Evolutionary conservation across 2,888 invertebrate genomes (phyloP).

Genomic region (Agrenia bidenticulata): DNA sequence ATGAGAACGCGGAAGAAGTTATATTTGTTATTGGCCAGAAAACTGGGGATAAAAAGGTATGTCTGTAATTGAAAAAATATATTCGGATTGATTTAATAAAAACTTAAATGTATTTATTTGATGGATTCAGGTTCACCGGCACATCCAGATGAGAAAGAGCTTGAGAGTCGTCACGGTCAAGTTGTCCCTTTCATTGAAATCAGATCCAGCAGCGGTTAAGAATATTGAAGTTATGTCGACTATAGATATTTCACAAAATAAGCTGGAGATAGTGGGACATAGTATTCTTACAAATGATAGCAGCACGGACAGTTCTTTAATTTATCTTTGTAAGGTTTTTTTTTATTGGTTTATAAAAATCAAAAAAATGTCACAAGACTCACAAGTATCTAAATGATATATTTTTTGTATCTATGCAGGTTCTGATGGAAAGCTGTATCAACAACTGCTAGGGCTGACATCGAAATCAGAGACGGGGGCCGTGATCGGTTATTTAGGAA

Average conservation of each 20-base stretch:
- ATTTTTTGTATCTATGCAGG: too few relatives aligned
- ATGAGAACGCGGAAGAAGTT: slow-evolving; percentile 23
- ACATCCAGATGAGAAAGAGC: background rate
- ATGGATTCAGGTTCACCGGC: too few relatives aligned
- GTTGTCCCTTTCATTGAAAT: background rate
- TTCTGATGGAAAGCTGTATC: slow-evolving; percentile 45
- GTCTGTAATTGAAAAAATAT: background rate
- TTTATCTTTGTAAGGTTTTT: background rate
- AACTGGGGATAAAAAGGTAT: slow-evolving; percentile 2
- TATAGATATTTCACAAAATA: background rate
- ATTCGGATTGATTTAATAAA: background rate
- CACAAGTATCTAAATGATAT: background rate
- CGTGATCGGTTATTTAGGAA: slow-evolving; percentile 26
- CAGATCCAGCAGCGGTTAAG: too few relatives aligned
- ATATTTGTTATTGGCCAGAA: slow-evolving; percentile 2
- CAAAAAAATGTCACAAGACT: background rate
- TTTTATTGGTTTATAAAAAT: slow-evolving; percentile 5
- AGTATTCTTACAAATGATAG: background rate
- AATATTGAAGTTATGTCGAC: background rate
- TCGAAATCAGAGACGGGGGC: background rate
- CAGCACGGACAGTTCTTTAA: background rate
- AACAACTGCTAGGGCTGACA: slow-evolving; percentile 7
- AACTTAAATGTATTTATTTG: background rate
- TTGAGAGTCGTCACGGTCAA: background rate
- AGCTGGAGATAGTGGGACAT: background rate